phyloP scores from a whole-genome alignment of 2,113 vertebrate species.

The Gorsachius goisagi region DNA sequence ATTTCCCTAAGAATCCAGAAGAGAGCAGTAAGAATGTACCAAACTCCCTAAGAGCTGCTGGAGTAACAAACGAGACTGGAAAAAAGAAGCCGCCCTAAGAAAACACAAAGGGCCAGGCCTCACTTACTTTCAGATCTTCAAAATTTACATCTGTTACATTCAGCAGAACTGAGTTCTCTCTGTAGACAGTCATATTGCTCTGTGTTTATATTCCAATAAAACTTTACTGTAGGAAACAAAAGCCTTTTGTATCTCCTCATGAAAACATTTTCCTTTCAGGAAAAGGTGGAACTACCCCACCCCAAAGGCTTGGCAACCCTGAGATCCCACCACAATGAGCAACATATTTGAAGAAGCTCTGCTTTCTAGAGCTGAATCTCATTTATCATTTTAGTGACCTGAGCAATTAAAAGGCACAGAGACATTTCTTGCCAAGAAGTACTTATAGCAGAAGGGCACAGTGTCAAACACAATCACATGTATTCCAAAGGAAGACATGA shows the following conservation, averaged over 20 bases:
- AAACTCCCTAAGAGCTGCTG: neutral
- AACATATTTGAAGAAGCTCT: neutral
- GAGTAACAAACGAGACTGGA: neutral
- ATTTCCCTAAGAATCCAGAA: neutral
- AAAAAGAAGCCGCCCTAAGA: neutral
- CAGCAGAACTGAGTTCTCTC: neutral
- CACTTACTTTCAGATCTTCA: neutral
- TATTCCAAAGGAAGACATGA: neutral
- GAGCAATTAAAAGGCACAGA: neutral
- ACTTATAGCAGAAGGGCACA: neutral
- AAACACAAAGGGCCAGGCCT: neutral
- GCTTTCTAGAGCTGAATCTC: neutral
- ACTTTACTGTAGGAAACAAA: neutral
- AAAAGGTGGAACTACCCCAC: neutral
- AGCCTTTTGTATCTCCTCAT: neutral
- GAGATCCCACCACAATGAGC: neutral
- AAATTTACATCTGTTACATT: neutral
- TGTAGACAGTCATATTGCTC: neutral
- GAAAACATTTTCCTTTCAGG: slow-evolving; percentile 19
- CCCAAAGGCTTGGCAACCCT: neutral
- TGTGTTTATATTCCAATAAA: neutral
- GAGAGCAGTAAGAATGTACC: neutral
- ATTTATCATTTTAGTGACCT: neutral
- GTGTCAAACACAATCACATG: neutral
- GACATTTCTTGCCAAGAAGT: neutral